phyloP scores from a whole-genome alignment of 1,140 invertebrate genomes.

The Hestina assimilis region DNA sequence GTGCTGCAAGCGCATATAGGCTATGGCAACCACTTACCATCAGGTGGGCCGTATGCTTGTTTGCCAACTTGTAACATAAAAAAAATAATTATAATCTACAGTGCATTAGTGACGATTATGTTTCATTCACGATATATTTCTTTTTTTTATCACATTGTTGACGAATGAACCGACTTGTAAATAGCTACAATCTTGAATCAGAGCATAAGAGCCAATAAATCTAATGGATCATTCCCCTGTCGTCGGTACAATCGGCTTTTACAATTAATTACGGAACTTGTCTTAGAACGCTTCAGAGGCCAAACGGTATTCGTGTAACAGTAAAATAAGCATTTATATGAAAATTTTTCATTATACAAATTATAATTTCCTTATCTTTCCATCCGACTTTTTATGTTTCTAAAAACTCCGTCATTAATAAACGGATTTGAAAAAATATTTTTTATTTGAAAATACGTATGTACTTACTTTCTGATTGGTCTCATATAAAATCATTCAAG shows the following conservation, averaged over 20 bases:
- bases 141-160: slow-evolving; percentile 2
- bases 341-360: slow-evolving; percentile 10
- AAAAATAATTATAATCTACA: no score
- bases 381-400: not conserved
- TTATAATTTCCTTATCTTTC: not conserved
- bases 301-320: slow-evolving; percentile 17
- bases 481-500: no score
- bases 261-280: slow-evolving; percentile 52
- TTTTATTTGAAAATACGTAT: no score
- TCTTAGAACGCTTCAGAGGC: slow-evolving; percentile 29
- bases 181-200: slow-evolving; percentile 33
- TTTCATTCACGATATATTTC: not conserved
- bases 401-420: no score
- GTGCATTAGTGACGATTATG: not conserved
- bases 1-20: no score
- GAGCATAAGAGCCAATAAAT: slow-evolving; percentile 47
- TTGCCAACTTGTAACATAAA: no score
- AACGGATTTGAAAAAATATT: no score
- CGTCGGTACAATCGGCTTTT: slow-evolving; percentile 46
- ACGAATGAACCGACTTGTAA: slow-evolving; percentile 19
- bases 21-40: no score
- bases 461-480: no score
- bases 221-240: slow-evolving; percentile 53
- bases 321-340: slow-evolving; percentile 22
- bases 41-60: no score